Evolutionary conservation across 2,113 vertebrate genomes (phyloP).

Genomic region (Lasiurus cinereus): DNA sequence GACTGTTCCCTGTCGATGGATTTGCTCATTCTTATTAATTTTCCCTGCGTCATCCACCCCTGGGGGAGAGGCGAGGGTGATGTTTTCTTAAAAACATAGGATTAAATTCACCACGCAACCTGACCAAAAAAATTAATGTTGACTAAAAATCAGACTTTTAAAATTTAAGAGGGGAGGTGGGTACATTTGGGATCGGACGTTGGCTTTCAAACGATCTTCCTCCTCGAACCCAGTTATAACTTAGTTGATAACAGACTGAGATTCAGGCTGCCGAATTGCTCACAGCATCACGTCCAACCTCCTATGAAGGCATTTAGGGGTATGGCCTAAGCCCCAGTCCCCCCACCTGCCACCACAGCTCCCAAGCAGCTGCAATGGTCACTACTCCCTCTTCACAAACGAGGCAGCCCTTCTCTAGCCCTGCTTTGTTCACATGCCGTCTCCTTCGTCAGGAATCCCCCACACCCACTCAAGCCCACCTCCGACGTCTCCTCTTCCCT

Average conservation of each 20-base stretch:
- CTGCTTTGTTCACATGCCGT: neutral
- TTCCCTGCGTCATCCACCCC: neutral
- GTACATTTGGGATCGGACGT: neutral
- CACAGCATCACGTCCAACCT: neutral
- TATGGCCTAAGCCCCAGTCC: neutral
- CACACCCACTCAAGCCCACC: no score
- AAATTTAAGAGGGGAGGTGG: neutral
- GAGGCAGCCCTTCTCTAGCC: neutral
- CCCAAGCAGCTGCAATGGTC: neutral
- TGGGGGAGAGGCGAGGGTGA: neutral
- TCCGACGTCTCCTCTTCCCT: neutral
- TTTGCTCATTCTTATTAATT: neutral
- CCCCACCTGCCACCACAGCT: accelerated
- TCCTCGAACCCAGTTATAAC: neutral
- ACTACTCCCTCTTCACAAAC: neutral
- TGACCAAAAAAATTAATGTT: neutral
- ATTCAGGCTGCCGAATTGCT: neutral
- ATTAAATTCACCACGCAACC: conserved; percentile 48
- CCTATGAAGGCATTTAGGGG: neutral
- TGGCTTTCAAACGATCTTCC: neutral
- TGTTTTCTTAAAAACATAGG: conserved; percentile 34
- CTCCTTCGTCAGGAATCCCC: neutral
- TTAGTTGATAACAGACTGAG: neutral
- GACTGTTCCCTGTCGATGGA: neutral
- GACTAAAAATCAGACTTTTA: neutral